Evolutionary conservation across 1,140 invertebrate genomes (phyloP).

Genomic region (Apolygus lucorum): DNA sequence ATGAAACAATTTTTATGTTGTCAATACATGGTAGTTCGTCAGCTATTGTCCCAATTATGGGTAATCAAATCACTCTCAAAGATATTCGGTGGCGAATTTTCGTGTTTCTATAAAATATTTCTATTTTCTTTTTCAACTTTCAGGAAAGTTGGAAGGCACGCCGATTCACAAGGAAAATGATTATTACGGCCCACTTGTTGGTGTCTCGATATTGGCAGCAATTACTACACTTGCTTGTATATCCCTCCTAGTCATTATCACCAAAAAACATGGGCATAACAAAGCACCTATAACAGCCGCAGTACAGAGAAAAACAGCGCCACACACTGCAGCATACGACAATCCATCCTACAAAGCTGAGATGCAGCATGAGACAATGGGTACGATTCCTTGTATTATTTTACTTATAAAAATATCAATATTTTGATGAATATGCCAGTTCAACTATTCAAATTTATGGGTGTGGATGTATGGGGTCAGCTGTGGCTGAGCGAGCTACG

Average conservation of each 20-base stretch:
- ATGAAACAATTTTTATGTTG: neutral
- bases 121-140: too few relatives aligned
- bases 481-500: too few relatives aligned
- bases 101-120: too few relatives aligned
- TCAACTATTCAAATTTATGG: too few relatives aligned
- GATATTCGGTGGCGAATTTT: too few relatives aligned
- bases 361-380: slow-evolving; percentile 82
- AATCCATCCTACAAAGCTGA: slow-evolving; percentile 91
- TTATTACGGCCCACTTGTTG: slow-evolving; percentile 78
- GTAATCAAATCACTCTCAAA: too few relatives aligned
- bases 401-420: neutral
- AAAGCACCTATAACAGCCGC: slow-evolving; percentile 54
- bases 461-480: too few relatives aligned
- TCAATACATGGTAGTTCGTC: too few relatives aligned
- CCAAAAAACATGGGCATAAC: slow-evolving; percentile 57
- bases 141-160: slow-evolving; percentile 25
- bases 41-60: too few relatives aligned
- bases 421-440: neutral
- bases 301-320: slow-evolving; percentile 40
- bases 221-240: slow-evolving; percentile 70
- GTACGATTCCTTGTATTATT: slow-evolving; percentile 41
- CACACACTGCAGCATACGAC: slow-evolving; percentile 67
- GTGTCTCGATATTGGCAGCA: slow-evolving; percentile 76
- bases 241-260: slow-evolving; percentile 65
- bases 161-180: slow-evolving; percentile 42